Conservation (phyloP, 2,797 vertebrate genomes). For the Acanthopagrus latus region DNA sequence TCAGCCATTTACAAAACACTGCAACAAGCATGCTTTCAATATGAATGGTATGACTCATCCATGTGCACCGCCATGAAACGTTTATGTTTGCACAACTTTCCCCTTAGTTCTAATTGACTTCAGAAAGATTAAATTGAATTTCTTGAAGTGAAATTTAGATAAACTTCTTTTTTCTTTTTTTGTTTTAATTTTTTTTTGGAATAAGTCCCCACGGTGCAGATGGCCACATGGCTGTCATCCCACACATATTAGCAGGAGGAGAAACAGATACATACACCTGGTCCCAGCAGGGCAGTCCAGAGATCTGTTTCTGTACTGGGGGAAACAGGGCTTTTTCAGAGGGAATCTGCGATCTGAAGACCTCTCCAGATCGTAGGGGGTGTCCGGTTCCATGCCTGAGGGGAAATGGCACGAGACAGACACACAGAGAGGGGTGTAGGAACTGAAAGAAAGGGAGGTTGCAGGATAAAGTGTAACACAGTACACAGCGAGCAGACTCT, state of each 20-base stretch:
- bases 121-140: neutral
- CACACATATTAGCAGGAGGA: constrained; percentile 52
- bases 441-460: constrained; percentile 22
- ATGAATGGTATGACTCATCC: constrained; percentile 57
- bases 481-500: constrained; percentile 23
- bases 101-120: neutral
- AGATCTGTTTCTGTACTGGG: constrained; percentile 86
- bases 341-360: constrained; percentile 83
- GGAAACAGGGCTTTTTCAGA: constrained; percentile 82
- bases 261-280: constrained; percentile 76
- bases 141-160: neutral
- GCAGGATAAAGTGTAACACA: constrained; percentile 23
- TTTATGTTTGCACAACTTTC: neutral
- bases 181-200: too few relatives aligned
- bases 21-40: constrained; percentile 48
- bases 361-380: constrained; percentile 80
- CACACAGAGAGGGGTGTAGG: constrained; percentile 47
- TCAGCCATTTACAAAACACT: constrained; percentile 22
- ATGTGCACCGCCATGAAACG: constrained; percentile 2
- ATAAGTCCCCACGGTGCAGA: neutral
- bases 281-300: constrained; percentile 82
- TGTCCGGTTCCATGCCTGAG: constrained; percentile 84
- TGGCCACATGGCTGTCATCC: constrained; percentile 17
- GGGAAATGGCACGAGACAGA: constrained; percentile 63
- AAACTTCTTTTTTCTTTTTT: neutral